Evolutionary conservation across 2,888 invertebrate species (phyloP).

Genomic region (Eristalis arbustorum): DNA sequence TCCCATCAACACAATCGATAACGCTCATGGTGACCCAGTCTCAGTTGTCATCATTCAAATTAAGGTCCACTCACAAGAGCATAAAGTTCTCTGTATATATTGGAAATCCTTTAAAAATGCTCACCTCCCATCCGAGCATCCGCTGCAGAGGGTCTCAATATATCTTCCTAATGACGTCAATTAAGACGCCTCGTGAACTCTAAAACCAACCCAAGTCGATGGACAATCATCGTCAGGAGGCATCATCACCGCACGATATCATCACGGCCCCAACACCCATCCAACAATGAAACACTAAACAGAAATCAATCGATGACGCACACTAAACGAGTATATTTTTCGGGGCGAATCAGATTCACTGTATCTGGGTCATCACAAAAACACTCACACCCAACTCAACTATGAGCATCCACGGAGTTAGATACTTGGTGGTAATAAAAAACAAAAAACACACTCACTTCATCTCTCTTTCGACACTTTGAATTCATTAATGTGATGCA

Average conservation of each 20-base stretch:
- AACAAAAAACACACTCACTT: background rate
- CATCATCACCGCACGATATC: background rate
- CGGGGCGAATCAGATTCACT: background rate
- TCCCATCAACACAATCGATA: too few relatives aligned
- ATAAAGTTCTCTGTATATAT: too few relatives aligned
- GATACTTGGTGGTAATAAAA: conserved; percentile 9
- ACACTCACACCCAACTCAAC: background rate
- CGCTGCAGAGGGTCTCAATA: background rate
- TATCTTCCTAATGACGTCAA: background rate
- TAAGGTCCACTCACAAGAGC: too few relatives aligned
- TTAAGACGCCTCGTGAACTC: background rate
- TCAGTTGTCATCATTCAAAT: too few relatives aligned
- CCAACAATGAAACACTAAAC: background rate
- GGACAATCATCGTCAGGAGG: background rate
- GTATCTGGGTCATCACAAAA: conserved; percentile 11
- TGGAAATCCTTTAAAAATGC: background rate
- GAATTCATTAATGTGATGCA: conserved; percentile 49
- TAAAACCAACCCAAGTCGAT: background rate
- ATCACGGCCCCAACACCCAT: background rate
- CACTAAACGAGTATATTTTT: background rate
- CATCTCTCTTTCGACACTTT: conserved; percentile 44
- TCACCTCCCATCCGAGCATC: background rate
- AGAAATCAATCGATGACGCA: conserved; percentile 2
- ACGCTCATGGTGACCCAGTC: too few relatives aligned
- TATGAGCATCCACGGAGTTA: conserved; percentile 11